Evolutionary conservation across 2,113 vertebrate species (phyloP), one percentile per base, ranked within the genome.

Genomic region (Petrocephalus zakoni): DNA sequence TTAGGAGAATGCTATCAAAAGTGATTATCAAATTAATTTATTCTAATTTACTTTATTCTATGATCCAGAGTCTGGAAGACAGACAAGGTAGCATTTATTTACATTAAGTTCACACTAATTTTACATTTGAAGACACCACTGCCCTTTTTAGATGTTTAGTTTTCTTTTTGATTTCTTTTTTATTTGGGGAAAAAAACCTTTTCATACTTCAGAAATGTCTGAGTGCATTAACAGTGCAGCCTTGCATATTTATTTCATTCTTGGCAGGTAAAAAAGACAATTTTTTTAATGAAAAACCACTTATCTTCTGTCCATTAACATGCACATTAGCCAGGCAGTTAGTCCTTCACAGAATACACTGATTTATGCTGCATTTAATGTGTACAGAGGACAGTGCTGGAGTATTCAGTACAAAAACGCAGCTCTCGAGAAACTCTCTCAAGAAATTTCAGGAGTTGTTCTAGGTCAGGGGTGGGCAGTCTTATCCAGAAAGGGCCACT

Each of bases 261-360:
- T 34, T 9, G 34, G 56, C 42, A 88, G 34, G 46, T 52, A n/a
- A 51, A 82, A 82, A 83, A 29, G 22, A 52, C 52, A n/a, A 29
- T 52, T 85, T 85, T 52, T 5, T 85, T 85, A 53, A 85, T n/a
- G 46, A 5, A 47, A 85, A 52, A 49, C 83, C 29, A 13, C 46
- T 85, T 85, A 85, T 52, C 49, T 34, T 85, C n/a, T 85, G n/a
- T 34, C 83, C 29, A 47, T 82, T 87, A n/a, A 87, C 55, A 83
- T 42, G 56, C 19, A 29, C 58, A 89, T 52, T n/a, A 87, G 37
- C 64, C 3, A 68, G 61, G 61, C 61, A 68, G 61, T 29, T 29
- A 9, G 29, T 68, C 25, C 25, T 13, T 64, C 61, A 64, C n/a
- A 64, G 61, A 64, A 64, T 25, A n/a, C 9, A 13, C 61, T 4